Evolutionary conservation across 2,113 vertebrate genomes (phyloP), one percentile per base, ranked within the genome.

Genomic region (Plotosus lineatus): DNA sequence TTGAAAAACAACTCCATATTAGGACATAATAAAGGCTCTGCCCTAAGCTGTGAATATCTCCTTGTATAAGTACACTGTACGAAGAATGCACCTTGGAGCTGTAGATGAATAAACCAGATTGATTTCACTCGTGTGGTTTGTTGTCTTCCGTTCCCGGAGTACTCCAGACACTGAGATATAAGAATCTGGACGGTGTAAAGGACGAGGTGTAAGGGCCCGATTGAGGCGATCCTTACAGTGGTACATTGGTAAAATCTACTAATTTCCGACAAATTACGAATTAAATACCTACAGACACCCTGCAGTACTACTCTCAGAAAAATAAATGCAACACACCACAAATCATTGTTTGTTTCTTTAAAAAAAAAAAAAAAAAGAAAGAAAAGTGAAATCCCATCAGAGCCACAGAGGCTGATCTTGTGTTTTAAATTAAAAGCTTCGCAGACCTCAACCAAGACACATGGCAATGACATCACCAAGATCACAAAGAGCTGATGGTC

Each of bases 391-490:
- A 51, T 69, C 65, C 19, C 33, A 68, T 42, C 46, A 78, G n/a
- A 36, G 53, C 38, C 65, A 58, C 36, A 72, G 19, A 58, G 80
- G 56, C 77, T 44, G 72, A 50, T 66, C 69, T 75, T 61, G 0
- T 23, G 6, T 75, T 21, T 28, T 58, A 55, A 23, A 21, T 26
- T 23, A 61, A 60, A n/a, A 81, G 78, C 65, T 50, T 51, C 82
- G 28, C 71, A 80, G 82, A 82, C 77, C 86, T 66, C 66, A 81
- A 75, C 72, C n/a, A 44, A 75, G 82, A 78, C 82, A 78, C 60
- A 78, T 78, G 81, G 81, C 40, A 55, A 77, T 63, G n/a, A 83
- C 26, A 56, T 81, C 63, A 83, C 77, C 78, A 78, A 26, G 66
- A 68, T 66, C 84, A 80, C 46, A 69, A 31, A 66, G 61, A 65